Conservation (phyloP, 1,140 invertebrate genomes). For the Drosophila sechellia region DNA sequence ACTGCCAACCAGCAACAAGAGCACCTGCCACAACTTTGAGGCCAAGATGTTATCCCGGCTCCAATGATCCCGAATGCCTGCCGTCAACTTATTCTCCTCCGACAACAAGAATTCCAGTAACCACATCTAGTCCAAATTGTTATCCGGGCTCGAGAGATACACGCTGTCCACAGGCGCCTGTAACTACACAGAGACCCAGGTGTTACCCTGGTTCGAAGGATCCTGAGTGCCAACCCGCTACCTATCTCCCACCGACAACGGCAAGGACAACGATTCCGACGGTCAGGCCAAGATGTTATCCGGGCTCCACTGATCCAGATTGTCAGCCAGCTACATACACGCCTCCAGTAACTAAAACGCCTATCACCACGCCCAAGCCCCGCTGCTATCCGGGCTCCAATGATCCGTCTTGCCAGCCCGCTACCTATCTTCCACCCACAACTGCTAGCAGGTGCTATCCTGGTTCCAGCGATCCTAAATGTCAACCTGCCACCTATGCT, state of each 20-base stretch:
- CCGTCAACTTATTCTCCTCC: constrained; percentile 33
- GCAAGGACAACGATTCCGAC: constrained; percentile 44
- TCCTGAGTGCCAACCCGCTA: constrained; percentile 73
- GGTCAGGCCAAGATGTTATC: constrained; percentile 52
- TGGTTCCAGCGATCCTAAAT: constrained; percentile 71
- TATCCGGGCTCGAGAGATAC: constrained; percentile 46
- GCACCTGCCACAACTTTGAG: constrained; percentile 14
- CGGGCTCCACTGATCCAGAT: constrained; percentile 85
- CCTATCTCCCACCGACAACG: constrained; percentile 21
- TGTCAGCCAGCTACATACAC: constrained; percentile 82
- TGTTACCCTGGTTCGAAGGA: constrained; percentile 85
- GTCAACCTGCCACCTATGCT: constrained; percentile 42
- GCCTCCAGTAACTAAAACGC: constrained; percentile 53
- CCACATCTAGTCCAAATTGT: constrained; percentile 35
- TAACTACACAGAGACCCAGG: constrained; percentile 44
- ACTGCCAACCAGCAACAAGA: constrained; percentile 29
- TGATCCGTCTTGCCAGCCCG: constrained; percentile 78
- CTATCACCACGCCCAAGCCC: constrained; percentile 22
- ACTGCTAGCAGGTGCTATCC: constrained; percentile 22
- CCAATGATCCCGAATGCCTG: constrained; percentile 25
- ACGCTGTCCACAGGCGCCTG: constrained; percentile 31
- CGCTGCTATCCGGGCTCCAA: constrained; percentile 80
- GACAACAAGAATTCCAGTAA: constrained; percentile 12
- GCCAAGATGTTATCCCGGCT: constrained; percentile 44
- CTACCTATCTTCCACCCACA: constrained; percentile 34